Evolutionary conservation across 2,797 vertebrate genomes (phyloP).

Genomic region (Loriculus beryllinus): DNA sequence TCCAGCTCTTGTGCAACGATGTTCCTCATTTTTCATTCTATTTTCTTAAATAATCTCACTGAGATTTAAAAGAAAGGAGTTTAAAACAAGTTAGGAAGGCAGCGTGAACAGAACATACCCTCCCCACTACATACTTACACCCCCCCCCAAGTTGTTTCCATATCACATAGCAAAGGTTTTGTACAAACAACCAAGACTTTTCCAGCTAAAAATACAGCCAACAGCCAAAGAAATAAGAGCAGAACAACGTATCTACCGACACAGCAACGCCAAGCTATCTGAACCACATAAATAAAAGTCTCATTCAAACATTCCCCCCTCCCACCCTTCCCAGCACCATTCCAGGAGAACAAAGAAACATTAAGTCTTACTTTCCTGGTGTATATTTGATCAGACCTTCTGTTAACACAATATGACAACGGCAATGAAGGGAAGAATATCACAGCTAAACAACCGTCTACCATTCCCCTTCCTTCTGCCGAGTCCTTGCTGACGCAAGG

Average conservation of each 20-base stretch:
- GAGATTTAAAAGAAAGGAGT: conserved; percentile 1
- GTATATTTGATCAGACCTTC: conserved; percentile 65
- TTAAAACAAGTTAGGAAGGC: conserved; percentile 33
- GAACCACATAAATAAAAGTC: conserved; percentile 60
- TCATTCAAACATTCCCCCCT: conserved; percentile 43
- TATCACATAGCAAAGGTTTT: background rate
- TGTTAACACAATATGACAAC: conserved; percentile 65
- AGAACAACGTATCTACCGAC: background rate
- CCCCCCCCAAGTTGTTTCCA: background rate
- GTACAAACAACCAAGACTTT: conserved; percentile 17
- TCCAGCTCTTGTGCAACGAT: conserved; percentile 47
- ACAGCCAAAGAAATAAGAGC: conserved; percentile 24
- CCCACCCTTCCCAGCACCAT: conserved; percentile 24
- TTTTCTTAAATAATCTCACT: conserved; percentile 27
- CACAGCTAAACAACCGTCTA: conserved; percentile 56
- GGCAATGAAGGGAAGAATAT: conserved; percentile 46
- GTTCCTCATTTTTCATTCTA: conserved; percentile 48
- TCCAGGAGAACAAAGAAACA: conserved; percentile 66
- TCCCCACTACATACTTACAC: background rate
- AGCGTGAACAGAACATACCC: background rate
- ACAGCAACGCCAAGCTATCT: background rate
- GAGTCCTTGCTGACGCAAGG: conserved; percentile 38
- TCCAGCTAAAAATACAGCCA: conserved; percentile 36
- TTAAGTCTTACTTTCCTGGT: conserved; percentile 64
- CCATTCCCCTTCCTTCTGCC: conserved; percentile 57